Evolutionary conservation across 2,797 vertebrate genomes (phyloP).

Genomic region (Peromyscus eremicus): DNA sequence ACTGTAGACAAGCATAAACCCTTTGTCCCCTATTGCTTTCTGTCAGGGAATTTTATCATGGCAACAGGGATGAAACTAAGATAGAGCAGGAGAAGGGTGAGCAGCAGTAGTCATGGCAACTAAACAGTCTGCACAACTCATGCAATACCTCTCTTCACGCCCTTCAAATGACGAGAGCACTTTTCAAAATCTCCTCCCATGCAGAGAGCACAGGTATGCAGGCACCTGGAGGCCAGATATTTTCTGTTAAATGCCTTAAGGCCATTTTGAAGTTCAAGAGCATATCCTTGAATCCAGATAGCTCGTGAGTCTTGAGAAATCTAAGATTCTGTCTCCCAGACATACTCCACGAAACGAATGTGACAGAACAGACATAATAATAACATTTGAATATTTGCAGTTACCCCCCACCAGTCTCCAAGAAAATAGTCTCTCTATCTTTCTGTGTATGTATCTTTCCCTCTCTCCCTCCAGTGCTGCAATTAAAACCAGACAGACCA

Average conservation of each 20-base stretch:
- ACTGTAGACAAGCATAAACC: background rate
- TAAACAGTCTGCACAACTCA: background rate
- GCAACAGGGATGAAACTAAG: too few relatives aligned
- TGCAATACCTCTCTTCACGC: background rate
- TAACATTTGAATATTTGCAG: background rate
- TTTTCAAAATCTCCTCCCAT: background rate
- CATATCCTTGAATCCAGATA: background rate
- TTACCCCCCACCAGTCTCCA: background rate
- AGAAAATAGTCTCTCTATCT: background rate
- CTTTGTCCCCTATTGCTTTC: background rate
- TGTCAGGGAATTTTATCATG: background rate
- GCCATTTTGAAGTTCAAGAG: conserved; percentile 12
- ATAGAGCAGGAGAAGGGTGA: background rate
- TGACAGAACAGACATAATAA: conserved; percentile 24
- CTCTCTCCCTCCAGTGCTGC: too few relatives aligned
- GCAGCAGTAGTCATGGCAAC: background rate
- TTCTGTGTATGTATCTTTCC: background rate
- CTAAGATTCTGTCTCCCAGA: background rate
- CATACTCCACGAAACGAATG: background rate
- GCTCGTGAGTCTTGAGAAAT: background rate
- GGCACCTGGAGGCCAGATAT: background rate
- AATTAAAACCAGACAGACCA: background rate
- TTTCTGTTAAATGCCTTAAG: background rate
- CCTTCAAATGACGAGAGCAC: background rate
- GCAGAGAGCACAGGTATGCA: background rate